Base-by-base conservation (phyloP, 30 jellyfish, hydroid and myxozoan species). In the Calvadosia cruxmelitensis region DNA sequence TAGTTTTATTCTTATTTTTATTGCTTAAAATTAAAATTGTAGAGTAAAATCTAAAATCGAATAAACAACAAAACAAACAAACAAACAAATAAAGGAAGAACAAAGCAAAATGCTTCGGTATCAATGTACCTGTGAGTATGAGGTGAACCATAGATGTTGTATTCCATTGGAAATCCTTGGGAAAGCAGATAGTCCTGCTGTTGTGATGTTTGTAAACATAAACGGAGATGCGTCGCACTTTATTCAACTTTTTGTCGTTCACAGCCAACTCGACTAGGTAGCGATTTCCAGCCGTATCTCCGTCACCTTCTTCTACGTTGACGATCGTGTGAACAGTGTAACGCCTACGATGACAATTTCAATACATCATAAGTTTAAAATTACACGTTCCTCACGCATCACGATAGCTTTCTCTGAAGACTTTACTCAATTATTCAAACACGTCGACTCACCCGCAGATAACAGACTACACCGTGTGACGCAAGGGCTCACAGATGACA, bases 101-200 rank as follows among this genome's bases (percentile, higher is more conserved):
- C n/a, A n/a, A n/a, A n/a, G n/a, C n/a, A n/a, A n/a, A n/a, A n/a
- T n/a, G n/a, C n/a, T n/a, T n/a, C n/a, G n/a, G n/a, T n/a, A n/a
- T n/a, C n/a, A n/a, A n/a, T 67, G 3, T 10, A 79, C 94, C 90
- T 65, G 94, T 81, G 12, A 81, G 77, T 27, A 74, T 81, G 0
- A 81, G 64, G 53, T 81, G 73, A n/a, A 81, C 94, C 94, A 81
- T 81, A 33, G 92, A 78, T 5, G 69, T 64, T 1, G 85, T 50
- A 0, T 81, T 81, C 94, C 94, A 81, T 62, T 81, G 94, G 31
- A 81, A 81, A 65, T 74, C 29, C 35, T 74, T 66, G 0, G 94
- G 94, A 27, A 50, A 81, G 51, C 94, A 81, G 31, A 81, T 13
- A 7, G 50, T 63, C 13, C 30, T 53, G 27, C 36, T 29, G 15